phyloP scores from a whole-genome alignment of 2,888 invertebrate species.

The Himalopsyche japonica region DNA sequence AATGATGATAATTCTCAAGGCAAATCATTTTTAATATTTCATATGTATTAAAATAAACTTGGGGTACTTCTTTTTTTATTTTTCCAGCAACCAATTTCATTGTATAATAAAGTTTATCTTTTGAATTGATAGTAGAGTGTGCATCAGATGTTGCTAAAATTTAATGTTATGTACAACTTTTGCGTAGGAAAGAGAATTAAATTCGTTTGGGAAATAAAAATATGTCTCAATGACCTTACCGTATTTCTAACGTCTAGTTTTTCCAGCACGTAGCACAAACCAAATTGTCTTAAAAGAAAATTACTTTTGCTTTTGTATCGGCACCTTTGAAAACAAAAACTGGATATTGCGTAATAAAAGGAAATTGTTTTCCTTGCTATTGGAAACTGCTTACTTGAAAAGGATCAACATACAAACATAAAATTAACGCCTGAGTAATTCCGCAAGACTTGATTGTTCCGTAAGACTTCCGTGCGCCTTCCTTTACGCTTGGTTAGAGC shows the following conservation, averaged over 20 bases:
- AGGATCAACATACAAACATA: not conserved
- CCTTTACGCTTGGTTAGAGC: not conserved
- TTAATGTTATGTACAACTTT: too few species aligned
- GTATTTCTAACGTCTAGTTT: not conserved
- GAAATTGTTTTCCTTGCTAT: not conserved
- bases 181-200: not conserved
- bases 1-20: too few species aligned
- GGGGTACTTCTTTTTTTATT: too few species aligned
- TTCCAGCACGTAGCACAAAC: not conserved
- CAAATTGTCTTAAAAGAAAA: not conserved
- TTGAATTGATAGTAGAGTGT: too few species aligned
- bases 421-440: not conserved
- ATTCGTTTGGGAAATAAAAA: not conserved
- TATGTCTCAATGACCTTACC: not conserved
- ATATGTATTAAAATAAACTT: too few species aligned
- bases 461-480: not conserved
- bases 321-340: not conserved
- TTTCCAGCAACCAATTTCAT: too few species aligned
- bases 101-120: too few species aligned
- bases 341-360: not conserved
- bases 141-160: too few species aligned
- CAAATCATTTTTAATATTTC: too few species aligned
- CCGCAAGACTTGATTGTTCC: not conserved
- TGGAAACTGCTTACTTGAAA: not conserved
- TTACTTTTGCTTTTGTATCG: not conserved